A percentile compares a stretch with the other conserved stretches of the same genome.
phyloP scores from a whole-genome alignment of 2,797 vertebrate species.

The Acanthurus tractus region DNA sequence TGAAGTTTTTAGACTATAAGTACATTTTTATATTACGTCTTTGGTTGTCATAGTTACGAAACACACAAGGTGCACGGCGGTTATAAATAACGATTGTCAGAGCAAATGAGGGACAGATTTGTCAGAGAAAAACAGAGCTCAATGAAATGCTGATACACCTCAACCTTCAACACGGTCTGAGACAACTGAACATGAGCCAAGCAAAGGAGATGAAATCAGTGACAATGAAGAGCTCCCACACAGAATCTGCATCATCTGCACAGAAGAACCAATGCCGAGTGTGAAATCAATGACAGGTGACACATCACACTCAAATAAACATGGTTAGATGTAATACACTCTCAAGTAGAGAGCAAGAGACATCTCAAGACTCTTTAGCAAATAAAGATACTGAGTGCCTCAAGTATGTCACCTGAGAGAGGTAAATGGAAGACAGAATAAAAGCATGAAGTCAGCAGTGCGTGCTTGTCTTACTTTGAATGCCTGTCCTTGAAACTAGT shows the following conservation, averaged over 20 bases:
- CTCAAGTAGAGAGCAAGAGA: not conserved
- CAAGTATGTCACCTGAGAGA: too few relatives aligned
- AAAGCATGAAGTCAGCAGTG: not conserved
- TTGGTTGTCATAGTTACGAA: constrained; percentile 45
- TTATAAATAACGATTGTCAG: constrained; percentile 39
- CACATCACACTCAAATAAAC: not conserved
- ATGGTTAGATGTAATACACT: not conserved
- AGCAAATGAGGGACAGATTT: constrained; percentile 35
- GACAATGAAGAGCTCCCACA: constrained; percentile 10
- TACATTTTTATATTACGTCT: not conserved
- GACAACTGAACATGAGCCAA: constrained; percentile 16
- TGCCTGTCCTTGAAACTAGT: not conserved
- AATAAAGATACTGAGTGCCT: not conserved
- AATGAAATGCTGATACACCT: constrained; percentile 1
- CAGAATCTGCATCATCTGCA: not conserved
- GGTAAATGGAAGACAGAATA: not conserved
- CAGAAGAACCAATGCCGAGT: not conserved
- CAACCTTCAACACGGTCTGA: not conserved
- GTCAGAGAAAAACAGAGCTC: constrained; percentile 21
- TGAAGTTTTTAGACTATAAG: not conserved
- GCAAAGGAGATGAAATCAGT: not conserved
- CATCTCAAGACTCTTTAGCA: constrained; percentile 1
- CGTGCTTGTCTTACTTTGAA: not conserved
- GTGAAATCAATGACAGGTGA: not conserved
- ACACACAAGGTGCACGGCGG: constrained; percentile 12